Percentiles rank a stretch among this genome's conserved stretches.
Conservation (phyloP, 2,888 invertebrate species). For the Oxyscelio sp. region DNA sequence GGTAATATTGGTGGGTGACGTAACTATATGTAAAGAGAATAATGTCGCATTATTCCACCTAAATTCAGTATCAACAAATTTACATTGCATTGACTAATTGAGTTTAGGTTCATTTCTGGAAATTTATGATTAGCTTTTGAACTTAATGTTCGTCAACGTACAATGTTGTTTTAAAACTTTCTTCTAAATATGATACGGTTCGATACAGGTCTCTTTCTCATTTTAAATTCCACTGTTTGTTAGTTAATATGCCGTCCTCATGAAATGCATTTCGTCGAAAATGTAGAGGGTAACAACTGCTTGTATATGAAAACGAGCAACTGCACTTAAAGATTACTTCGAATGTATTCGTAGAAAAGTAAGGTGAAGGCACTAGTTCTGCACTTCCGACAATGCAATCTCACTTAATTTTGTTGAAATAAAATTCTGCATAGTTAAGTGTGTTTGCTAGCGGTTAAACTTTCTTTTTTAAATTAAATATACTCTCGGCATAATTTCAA, state of each 20-base stretch:
- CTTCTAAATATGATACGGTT: too few species aligned
- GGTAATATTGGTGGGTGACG: too few species aligned
- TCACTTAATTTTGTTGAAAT: conserved; percentile 43
- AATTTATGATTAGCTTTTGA: too few species aligned
- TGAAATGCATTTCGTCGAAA: conserved; percentile 23
- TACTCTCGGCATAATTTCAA: not conserved
- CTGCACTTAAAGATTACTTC: conserved; percentile 42
- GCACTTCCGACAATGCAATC: conserved; percentile 55
- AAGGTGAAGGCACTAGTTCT: conserved; percentile 39
- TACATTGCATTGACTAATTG: too few species aligned
- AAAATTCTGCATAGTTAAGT: conserved; percentile 17
- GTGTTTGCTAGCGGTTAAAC: conserved; percentile 27
- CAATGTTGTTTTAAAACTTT: too few species aligned
- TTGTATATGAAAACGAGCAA: conserved; percentile 52
- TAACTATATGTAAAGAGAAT: too few species aligned
- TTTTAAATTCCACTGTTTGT: conserved; percentile 30
- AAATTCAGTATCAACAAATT: too few species aligned
- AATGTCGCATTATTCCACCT: too few species aligned
- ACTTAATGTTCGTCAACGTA: too few species aligned
- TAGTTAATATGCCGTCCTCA: conserved; percentile 38
- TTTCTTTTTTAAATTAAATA: conserved; percentile 23
- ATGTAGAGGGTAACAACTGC: conserved; percentile 1
- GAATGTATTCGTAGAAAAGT: conserved; percentile 38
- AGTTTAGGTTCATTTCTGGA: too few species aligned
- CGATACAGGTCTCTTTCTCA: too few species aligned